Evolutionary conservation across 2,888 invertebrate species (phyloP), one percentile per base, ranked within the genome.

Genomic region (Lycaena phlaeas): DNA sequence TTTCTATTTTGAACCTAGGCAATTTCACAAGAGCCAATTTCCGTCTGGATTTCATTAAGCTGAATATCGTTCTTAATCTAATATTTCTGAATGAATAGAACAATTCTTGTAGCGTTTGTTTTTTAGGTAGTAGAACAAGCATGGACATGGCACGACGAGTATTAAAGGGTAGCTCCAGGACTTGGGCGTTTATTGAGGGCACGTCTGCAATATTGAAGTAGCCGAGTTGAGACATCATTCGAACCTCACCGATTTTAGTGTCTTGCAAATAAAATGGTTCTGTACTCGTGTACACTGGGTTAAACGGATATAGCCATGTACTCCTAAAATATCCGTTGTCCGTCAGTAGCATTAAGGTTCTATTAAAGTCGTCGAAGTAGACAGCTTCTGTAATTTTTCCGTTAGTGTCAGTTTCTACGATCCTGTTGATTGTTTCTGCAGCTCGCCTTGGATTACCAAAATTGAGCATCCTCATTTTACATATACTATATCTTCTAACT

Each of bases 201-300:
- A 72, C 51, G 2, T 66, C 57, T 1, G 58, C 51, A 1, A 63
- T n/a, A 28, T 68, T 60, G 15, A 64, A 77, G 17, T 63, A 57
- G 0, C 61, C 70, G 3, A 58, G 50, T 31, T 65, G 64, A 5
- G 56, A 61, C 78, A 79, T 78, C 67, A 79, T 68, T 18, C 56
- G 60, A 14, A 74, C 76, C 43, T 62, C 40, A 1, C 69, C 72
- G 1, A 53, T 36, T 0, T 28, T 1, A 4, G 52, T 51, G 2
- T 40, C 26, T 6, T 50, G 49, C 0, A 56, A 52, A 42, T 60
- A 65, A 42, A 79, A 79, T 0, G 50, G 41, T 36, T 62, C 59
- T 4, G 15, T 10, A 10, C 41, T 45, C 0, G 68, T 71, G 2
- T 58, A 56, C 0, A 44, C 57, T 1, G 58, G 44, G 17, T 64